Base-by-base conservation (phyloP, 2,888 invertebrate species). In the Trypoxylon attenuatum region DNA sequence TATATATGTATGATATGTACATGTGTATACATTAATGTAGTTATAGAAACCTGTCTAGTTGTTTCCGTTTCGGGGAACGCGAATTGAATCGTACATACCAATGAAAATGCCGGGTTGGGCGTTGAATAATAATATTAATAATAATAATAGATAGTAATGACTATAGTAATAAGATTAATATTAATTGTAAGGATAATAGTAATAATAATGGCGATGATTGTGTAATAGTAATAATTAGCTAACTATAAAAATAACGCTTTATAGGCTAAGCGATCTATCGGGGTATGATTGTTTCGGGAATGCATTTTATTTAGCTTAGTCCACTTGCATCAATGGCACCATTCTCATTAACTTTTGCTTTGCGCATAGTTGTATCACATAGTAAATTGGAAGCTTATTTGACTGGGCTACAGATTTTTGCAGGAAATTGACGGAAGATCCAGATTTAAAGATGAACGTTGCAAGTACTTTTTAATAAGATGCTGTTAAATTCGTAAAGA, bases 171-270 rank as follows among this genome's bases (percentile, higher is more conserved):
- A n/a, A n/a, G n/a, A n/a, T n/a, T n/a, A n/a, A n/a, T n/a, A n/a
- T n/a, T n/a, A n/a, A n/a, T n/a, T n/a, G 6, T 22, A 22, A 43
- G 46, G 46, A 58, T 54, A 55, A 65, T 22, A 53, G 29, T 53
- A 50, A 57, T 18, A 21, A 22, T 6, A 10, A 43, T 47, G 27
- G 45, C 25, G 16, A 25, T 21, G 33, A 43, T 23, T 18, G 45
- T 21, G 13, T 2, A 3, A n/a, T 3, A 29, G 6, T 70, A 72
- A 43, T 56, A 52, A 50, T 71, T 59, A 61, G 42, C 45, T 45
- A 41, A 51, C 38, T 49, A 50, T 72, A 64, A 63, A 63, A 63
- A 41, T 74, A 62, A 69, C 57, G 56, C 65, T 65, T 73, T 62
- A 65, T 60, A 66, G 62, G 45, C 39, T 65, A 56, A 61, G 45